A percentile compares a stretch with the other conserved stretches of the same genome.
Conservation (phyloP, 2,113 vertebrate species). For the Carassius auratus region DNA sequence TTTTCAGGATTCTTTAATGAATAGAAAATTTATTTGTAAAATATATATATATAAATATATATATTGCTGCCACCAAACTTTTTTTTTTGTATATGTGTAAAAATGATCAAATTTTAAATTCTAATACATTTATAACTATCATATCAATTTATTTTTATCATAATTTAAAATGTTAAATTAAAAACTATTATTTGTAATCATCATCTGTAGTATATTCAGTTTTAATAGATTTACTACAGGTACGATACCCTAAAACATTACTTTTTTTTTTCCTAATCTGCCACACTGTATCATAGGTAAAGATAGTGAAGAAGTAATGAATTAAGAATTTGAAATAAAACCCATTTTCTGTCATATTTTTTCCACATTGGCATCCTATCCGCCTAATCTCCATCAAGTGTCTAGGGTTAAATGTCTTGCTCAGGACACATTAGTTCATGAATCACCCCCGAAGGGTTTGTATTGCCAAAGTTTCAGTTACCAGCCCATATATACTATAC, state of each 20-base stretch:
- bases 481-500: not conserved
- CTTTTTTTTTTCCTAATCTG: not conserved
- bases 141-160: not conserved
- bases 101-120: too few relatives aligned
- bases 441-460: not conserved
- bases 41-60: too few relatives aligned
- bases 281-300: not conserved
- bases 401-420: not conserved
- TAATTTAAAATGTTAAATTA: not conserved
- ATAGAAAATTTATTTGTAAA: too few relatives aligned
- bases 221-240: not conserved
- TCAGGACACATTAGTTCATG: not conserved
- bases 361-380: not conserved
- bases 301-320: not conserved
- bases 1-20: too few relatives aligned
- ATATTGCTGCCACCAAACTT: not conserved
- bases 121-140: not conserved
- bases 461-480: not conserved
- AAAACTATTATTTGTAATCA: too few relatives aligned
- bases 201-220: too few relatives aligned
- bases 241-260: not conserved
- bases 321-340: not conserved
- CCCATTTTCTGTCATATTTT: not conserved
- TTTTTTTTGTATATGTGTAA: not conserved
- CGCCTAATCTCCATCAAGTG: not conserved